These are phyloP conservation scores for Bovichtus diacanthus DNA, from an alignment of 2,797 vertebrate species.

Conservation along the genomic window DNA sequence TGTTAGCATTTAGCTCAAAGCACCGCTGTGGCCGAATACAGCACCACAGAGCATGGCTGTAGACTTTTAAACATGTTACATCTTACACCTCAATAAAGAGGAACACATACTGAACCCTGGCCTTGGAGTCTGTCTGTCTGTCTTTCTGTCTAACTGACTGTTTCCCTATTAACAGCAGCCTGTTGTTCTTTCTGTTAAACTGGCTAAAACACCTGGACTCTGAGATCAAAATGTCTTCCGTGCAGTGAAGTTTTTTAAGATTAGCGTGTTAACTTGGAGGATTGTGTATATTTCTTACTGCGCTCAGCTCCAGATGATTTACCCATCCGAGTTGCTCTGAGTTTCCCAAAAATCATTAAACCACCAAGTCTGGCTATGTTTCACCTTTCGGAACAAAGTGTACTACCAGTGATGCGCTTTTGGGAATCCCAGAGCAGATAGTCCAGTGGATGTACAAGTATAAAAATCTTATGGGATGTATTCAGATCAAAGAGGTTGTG, in stretches of 20 bases:
- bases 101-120: conserved; percentile 3
- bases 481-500: conserved; percentile 16
- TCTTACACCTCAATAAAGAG: neutral
- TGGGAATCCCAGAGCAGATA: conserved; percentile 53
- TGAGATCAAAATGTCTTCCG: conserved; percentile 29
- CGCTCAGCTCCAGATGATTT: conserved; percentile 82
- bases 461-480: neutral
- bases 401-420: conserved; percentile 27
- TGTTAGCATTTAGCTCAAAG: neutral
- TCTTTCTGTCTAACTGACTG: conserved; percentile 61
- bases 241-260: neutral
- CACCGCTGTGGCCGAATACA: neutral
- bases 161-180: conserved; percentile 20
- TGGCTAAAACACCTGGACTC: conserved; percentile 79
- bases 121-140: conserved; percentile 50
- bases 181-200: conserved; percentile 46
- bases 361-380: conserved; percentile 3
- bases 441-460: conserved; percentile 50
- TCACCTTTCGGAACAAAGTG: conserved; percentile 14
- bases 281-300: conserved; percentile 29
- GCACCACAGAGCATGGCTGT: conserved; percentile 12
- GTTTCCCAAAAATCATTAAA: conserved; percentile 46
- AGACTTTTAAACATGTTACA: neutral
- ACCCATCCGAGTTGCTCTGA: conserved; percentile 61
- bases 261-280: neutral